phyloP scores from a whole-genome alignment of 2,888 invertebrate species.

The Tachystola acroxantha region DNA sequence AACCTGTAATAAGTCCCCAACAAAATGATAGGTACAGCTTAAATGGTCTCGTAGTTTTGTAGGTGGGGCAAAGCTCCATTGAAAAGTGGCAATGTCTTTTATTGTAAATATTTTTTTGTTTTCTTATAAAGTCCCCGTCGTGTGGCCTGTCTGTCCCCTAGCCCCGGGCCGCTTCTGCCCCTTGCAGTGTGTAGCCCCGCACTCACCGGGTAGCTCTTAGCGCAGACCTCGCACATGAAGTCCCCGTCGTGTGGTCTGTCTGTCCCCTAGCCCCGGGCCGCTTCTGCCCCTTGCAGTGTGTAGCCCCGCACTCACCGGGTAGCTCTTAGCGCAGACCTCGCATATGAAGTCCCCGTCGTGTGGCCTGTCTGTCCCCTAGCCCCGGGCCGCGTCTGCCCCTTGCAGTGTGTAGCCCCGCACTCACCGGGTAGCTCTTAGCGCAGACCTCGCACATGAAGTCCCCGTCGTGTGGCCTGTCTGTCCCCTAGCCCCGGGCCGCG shows the following conservation, averaged over 20 bases:
- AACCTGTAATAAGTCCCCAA: too few relatives aligned
- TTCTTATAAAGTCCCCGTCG: constrained; percentile 13
- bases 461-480: not conserved
- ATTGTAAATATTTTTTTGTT: too few relatives aligned
- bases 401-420: too few relatives aligned
- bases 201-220: constrained; percentile 26
- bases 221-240: constrained; percentile 31
- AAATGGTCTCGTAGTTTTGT: too few relatives aligned
- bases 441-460: constrained; percentile 29
- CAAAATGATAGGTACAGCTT: too few relatives aligned
- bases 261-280: not conserved
- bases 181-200: too few relatives aligned
- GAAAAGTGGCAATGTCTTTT: too few relatives aligned
- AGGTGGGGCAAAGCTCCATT: too few relatives aligned
- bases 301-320: constrained; percentile 28
- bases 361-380: not conserved
- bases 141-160: not conserved
- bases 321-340: constrained; percentile 29
- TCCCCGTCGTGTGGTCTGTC: constrained; percentile 1
- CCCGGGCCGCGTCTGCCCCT: constrained; percentile 5
- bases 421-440: constrained; percentile 26
- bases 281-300: constrained; percentile 5
- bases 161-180: constrained; percentile 3
- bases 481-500: not conserved
- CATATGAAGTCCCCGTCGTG: constrained; percentile 17